These are phyloP conservation scores for Kryptolebias ocellatus DNA, from an alignment of 2,797 vertebrate genomes.

Conservation along the genomic window DNA sequence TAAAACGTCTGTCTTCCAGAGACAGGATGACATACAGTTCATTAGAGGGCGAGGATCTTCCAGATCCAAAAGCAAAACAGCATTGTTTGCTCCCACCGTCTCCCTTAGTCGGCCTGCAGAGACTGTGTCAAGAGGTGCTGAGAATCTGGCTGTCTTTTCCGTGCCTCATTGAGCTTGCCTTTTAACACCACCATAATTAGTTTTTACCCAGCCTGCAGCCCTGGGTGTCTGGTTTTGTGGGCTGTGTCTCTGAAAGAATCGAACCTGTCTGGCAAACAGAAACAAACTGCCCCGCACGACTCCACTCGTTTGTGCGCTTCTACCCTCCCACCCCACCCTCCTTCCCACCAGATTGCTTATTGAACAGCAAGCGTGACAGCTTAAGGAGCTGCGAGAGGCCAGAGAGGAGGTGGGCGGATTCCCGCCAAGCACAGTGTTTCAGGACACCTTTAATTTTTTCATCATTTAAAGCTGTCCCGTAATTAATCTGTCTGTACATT, in stretches of 20 bases:
- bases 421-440: slow-evolving; percentile 63
- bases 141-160: slow-evolving; percentile 62
- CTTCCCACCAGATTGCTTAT: slow-evolving; percentile 74
- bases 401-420: slow-evolving; percentile 45
- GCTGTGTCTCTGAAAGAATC: slow-evolving; percentile 73
- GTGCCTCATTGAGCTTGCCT: slow-evolving; percentile 73
- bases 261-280: slow-evolving; percentile 80
- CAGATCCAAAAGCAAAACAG: slow-evolving; percentile 32
- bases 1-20: not conserved
- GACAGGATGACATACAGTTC: not conserved
- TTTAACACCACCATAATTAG: slow-evolving; percentile 82
- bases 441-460: slow-evolving; percentile 71
- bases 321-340: slow-evolving; percentile 13
- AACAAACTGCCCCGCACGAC: slow-evolving; percentile 70
- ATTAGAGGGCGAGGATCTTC: slow-evolving; percentile 21
- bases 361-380: slow-evolving; percentile 70
- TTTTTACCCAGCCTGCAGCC: slow-evolving; percentile 77
- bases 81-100: slow-evolving; percentile 29
- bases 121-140: slow-evolving; percentile 65
- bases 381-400: slow-evolving; percentile 43
- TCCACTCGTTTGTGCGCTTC: slow-evolving; percentile 63
- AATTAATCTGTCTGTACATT: slow-evolving; percentile 83
- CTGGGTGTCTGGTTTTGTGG: slow-evolving; percentile 72
- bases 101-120: slow-evolving; percentile 46
- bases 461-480: slow-evolving; percentile 72